Evolutionary conservation across 2,797 vertebrate genomes (phyloP).

Genomic region (Mallotus villosus): DNA sequence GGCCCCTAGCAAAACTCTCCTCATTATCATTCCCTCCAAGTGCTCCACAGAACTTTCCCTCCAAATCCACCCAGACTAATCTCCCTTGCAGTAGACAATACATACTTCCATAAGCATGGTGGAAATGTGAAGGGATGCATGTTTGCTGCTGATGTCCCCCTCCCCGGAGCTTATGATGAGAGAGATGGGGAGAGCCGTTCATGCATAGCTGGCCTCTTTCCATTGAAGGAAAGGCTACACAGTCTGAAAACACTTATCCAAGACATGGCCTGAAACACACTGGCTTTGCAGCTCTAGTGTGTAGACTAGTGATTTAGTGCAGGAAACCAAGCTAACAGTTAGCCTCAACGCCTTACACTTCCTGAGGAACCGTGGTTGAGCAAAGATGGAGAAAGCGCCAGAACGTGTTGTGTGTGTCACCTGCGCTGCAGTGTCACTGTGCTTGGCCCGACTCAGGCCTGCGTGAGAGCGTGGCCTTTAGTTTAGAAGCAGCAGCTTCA

Average conservation of each 20-base stretch:
- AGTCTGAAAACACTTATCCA: background rate
- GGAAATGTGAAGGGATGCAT: background rate
- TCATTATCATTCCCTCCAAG: background rate
- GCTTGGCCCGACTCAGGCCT: background rate
- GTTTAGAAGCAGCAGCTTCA: background rate
- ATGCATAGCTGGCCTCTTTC: constrained; percentile 1
- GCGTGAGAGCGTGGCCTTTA: background rate
- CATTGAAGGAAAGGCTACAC: constrained; percentile 2
- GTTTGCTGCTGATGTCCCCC: constrained; percentile 14
- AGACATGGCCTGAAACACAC: background rate
- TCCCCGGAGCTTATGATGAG: constrained; percentile 38
- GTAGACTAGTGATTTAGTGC: constrained; percentile 37
- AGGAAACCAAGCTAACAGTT: constrained; percentile 58
- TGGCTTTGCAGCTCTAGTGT: background rate
- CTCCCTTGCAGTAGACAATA: background rate
- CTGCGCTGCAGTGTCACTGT: background rate
- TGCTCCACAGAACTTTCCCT: background rate
- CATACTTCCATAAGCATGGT: background rate
- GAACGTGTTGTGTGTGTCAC: constrained; percentile 24
- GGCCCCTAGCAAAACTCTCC: constrained; percentile 13
- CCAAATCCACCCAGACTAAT: no score
- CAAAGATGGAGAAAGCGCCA: constrained; percentile 36
- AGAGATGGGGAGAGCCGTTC: constrained; percentile 29
- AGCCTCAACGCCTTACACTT: constrained; percentile 65
- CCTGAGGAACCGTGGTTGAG: constrained; percentile 55